A percentile compares a stretch with the other conserved stretches of the same genome.
Evolutionary conservation across 2,797 vertebrate genomes (phyloP).

Genomic region (Pteronotus mesoamericanus): DNA sequence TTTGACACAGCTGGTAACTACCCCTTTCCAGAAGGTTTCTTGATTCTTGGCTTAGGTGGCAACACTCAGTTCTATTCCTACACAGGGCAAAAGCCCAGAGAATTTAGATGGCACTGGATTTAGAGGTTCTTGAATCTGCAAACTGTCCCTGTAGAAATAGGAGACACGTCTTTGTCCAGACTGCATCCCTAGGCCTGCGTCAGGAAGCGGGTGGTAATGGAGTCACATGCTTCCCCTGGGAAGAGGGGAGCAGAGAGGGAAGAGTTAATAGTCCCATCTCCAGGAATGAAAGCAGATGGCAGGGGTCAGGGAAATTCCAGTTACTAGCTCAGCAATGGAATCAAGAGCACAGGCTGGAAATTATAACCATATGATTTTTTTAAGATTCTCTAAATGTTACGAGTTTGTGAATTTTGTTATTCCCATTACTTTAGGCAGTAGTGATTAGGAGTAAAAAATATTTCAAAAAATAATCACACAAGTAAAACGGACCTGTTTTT

Average conservation of each 20-base stretch:
- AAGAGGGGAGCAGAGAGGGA: not conserved
- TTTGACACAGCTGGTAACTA: not conserved
- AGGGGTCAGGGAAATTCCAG: not conserved
- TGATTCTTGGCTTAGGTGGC: not conserved
- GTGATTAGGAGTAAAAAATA: not conserved
- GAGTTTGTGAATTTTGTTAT: not conserved
- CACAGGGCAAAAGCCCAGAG: not conserved
- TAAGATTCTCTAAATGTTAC: constrained; percentile 7
- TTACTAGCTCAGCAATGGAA: not conserved
- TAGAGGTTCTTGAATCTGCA: not conserved
- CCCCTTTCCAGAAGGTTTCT: not conserved
- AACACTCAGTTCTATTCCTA: not conserved
- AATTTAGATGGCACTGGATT: not conserved
- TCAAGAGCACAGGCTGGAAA: not conserved
- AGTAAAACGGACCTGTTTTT: not conserved
- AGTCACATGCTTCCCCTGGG: not conserved
- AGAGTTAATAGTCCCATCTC: not conserved
- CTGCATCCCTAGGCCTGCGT: not conserved
- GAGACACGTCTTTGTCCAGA: not conserved
- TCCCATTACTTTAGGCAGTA: not conserved
- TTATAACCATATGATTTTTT: not conserved
- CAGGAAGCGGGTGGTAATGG: not conserved
- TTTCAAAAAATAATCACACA: constrained; percentile 35
- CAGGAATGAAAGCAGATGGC: not conserved
- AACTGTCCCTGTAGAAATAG: not conserved